A percentile compares a stretch with the other conserved stretches of the same genome.
Conservation (phyloP, 2,797 vertebrate species). For the Antennarius maculatus region DNA sequence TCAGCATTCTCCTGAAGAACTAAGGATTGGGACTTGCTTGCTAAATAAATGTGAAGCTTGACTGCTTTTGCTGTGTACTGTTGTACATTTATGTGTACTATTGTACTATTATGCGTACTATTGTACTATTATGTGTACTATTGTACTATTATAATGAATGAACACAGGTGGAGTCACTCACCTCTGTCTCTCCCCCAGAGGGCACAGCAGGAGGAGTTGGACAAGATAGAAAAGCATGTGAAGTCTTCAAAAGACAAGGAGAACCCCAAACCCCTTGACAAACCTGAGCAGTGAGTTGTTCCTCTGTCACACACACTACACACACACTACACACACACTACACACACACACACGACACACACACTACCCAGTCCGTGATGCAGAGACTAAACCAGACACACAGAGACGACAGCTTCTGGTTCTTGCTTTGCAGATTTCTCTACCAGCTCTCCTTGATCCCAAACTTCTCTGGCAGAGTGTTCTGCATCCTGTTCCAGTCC, state of each 20-base stretch:
- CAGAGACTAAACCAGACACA: not conserved
- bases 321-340: too few species aligned
- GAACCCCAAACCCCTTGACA: constrained; percentile 91
- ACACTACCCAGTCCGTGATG: not conserved
- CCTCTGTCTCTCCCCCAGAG: constrained; percentile 78
- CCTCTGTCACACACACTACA: not conserved
- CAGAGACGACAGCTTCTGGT: not conserved
- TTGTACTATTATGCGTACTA: too few species aligned
- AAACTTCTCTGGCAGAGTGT: constrained; percentile 93
- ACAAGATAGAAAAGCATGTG: constrained; percentile 96
- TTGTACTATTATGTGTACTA: too few species aligned
- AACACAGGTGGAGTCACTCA: not conserved
- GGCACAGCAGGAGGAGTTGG: constrained; percentile 93
- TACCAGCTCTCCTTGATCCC: constrained; percentile 93
- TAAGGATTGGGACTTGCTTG: too few species aligned
- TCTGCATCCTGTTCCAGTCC: constrained; percentile 96
- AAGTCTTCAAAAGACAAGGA: constrained; percentile 94
- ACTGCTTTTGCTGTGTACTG: not conserved
- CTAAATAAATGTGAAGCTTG: too few species aligned
- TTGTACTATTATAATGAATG: constrained; percentile 1
- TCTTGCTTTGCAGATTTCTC: constrained; percentile 85
- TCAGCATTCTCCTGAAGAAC: too few species aligned
- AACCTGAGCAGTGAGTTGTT: constrained; percentile 94
- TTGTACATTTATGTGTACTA: too few species aligned
- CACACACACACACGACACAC: too few species aligned